Evolutionary conservation across 2,888 invertebrate species (phyloP), one percentile per base, ranked within the genome.

Genomic region (Zaprionus lineosus): DNA sequence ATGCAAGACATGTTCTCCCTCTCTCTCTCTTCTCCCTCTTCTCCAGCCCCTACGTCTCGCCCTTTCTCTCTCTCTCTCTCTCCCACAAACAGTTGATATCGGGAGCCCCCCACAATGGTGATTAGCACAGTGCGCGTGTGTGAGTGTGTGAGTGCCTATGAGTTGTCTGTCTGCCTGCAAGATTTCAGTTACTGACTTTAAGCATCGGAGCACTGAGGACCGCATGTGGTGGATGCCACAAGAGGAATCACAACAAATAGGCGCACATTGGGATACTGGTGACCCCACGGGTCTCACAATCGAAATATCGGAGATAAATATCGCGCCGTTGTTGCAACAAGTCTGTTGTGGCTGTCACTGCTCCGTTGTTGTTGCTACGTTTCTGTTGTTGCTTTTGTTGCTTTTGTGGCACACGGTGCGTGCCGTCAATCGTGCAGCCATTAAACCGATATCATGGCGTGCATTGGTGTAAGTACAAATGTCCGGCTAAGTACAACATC

Each of bases 391-490:
- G 34, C 33, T 26, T 11, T n/a, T 11, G 19, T 11, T 18, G 16
- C 26, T 26, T 18, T 12, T 6, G 2, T 39, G 65, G 62, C 62
- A 73, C 55, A 56, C 56, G 81, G 74, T 78, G 74, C 56, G 69
- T 67, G 74, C 61, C 74, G 79, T 85, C 82, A 84, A 86, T 82
- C 72, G 76, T 31, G 59, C 48, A 52, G 74, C 78, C 83, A 88
- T 87, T 88, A 86, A 85, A 76, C 72, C 72, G 88, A 83, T 77
- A 81, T 73, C 88, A 68, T 78, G 88, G 76, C 63, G 87, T 70
- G 86, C 74, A 59, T 57, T 61, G 71, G 66, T 83, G 87, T 83
- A 79, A 74, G 72, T 75, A 79, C 60, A 74, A 78, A 75, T 76
- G 73, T 73, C 71, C 73, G 71, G 73, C 75, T 81, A 68, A 68